A percentile compares a stretch with the other conserved stretches of the same genome.
Evolutionary conservation across 1,140 invertebrate species (phyloP).

Genomic region (Pemphigus obesinymphae): DNA sequence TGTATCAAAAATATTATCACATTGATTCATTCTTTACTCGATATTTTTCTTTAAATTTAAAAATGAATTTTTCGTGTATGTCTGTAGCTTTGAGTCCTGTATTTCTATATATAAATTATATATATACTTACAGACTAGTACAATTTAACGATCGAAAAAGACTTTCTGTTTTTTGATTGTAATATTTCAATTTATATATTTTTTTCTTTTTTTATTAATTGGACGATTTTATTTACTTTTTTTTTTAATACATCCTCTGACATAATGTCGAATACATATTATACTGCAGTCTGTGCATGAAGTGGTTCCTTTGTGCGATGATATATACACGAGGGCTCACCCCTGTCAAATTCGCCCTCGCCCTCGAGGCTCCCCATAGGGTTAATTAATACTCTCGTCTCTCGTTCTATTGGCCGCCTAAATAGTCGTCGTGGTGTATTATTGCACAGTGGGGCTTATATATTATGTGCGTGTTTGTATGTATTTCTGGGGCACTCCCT

Average conservation of each 20-base stretch:
- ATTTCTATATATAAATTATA: too few relatives aligned
- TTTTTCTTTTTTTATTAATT: background rate
- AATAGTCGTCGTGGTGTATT: background rate
- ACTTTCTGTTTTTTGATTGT: too few relatives aligned
- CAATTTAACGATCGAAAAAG: too few relatives aligned
- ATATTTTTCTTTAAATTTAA: too few relatives aligned
- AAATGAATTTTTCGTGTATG: too few relatives aligned
- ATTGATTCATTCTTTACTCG: too few relatives aligned
- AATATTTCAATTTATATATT: too few relatives aligned
- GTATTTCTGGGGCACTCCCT: constrained; percentile 2
- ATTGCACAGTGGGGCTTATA: background rate
- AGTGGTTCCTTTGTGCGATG: constrained; percentile 31
- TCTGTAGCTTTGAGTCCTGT: too few relatives aligned
- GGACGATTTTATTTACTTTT: background rate
- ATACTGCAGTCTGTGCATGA: constrained; percentile 9
- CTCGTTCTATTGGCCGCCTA: constrained; percentile 28
- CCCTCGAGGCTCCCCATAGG: constrained; percentile 37
- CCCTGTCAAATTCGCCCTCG: constrained; percentile 37
- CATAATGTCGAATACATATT: constrained; percentile 36
- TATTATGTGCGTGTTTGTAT: background rate
- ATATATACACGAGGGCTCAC: background rate
- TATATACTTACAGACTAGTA: too few relatives aligned
- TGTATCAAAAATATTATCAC: too few relatives aligned
- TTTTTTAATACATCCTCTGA: constrained; percentile 14
- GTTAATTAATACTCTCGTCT: constrained; percentile 40